Base-by-base conservation (phyloP, 2,888 invertebrate genomes). In the Melinaea marsaeus region DNA sequence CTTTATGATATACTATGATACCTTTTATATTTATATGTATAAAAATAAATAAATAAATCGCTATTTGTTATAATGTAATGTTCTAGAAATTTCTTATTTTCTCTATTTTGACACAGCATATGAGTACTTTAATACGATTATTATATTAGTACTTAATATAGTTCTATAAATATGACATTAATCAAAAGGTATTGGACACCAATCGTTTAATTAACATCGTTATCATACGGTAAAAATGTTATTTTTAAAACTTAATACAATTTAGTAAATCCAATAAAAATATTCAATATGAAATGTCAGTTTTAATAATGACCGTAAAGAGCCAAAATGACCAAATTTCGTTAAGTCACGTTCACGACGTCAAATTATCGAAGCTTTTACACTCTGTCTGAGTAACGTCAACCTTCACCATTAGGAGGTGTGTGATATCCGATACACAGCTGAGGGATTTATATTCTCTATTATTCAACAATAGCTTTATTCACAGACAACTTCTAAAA, bases 291-390 rank as follows among this genome's bases (percentile, higher is more conserved):
- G 35, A 13, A 51, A n/a, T 34, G 58, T 35, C 51, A 13, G n/a
- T 13, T 47, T 47, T 34, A 42, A 3, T 57, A 58, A 48, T 51
- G 37, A 58, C 7, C n/a, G 11, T 51, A 32, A 42, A 42, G 9
- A 11, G 42, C 9, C 6, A 42, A 56, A 62, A 58, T 55, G 55
- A 55, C 62, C 47, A 55, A 58, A 62, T 58, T 62, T 46, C 34
- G 32, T 55, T 58, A 58, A 55, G 58, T 55, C 55, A 35, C 58
- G 55, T 55, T 46, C 58, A 55, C 37, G 46, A 55, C 62, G 55
- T 62, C 62, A 62, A 58, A 62, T 62, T 58, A 63, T 56, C 55
- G 57, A n/a, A 59, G 59, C 51, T 58, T 60, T 64, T 60, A 61
- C 51, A 35, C 51, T 37, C 63, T 60, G 63, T 51, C 58, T 58